Percentiles rank a stretch among this genome's conserved stretches.
These are phyloP conservation scores for Clarias gariepinus DNA, from an alignment of 2,113 vertebrate species.

Conservation along the genomic window DNA sequence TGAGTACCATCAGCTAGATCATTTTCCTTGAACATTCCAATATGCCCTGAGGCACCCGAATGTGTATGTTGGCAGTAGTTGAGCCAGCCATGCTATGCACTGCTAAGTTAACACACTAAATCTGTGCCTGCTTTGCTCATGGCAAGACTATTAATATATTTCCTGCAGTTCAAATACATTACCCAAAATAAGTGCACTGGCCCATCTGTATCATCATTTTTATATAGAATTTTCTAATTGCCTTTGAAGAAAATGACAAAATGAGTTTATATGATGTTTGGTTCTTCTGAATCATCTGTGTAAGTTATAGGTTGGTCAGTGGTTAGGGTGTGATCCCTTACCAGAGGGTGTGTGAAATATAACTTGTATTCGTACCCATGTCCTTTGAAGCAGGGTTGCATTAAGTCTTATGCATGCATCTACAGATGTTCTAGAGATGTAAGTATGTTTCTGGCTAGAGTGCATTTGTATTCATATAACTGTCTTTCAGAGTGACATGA, in stretches of 20 bases:
- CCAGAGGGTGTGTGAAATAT: not conserved
- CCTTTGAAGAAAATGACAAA: not conserved
- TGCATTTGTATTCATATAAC: not conserved
- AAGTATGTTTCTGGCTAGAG: not conserved
- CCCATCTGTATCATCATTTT: not conserved
- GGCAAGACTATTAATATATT: not conserved
- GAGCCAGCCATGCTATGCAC: not conserved
- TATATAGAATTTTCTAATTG: not conserved
- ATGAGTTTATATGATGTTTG: not conserved
- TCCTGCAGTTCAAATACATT: not conserved
- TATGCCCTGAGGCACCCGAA: not conserved
- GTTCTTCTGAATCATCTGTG: not conserved
- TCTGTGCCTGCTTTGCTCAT: not conserved
- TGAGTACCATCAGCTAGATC: not conserved
- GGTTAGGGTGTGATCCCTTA: not conserved
- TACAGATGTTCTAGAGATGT: not conserved
- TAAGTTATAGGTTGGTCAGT: not conserved
- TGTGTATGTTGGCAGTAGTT: not conserved
- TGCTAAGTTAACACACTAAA: not conserved
- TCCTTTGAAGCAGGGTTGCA: not conserved
- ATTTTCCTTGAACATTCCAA: not conserved
- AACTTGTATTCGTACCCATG: not conserved
- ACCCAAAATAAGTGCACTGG: not conserved
- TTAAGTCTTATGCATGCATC: no score
- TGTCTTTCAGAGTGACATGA: not conserved